These are phyloP conservation scores for Holocentrus rufus DNA, from an alignment of 2,797 vertebrate genomes.

Conservation along the genomic window DNA sequence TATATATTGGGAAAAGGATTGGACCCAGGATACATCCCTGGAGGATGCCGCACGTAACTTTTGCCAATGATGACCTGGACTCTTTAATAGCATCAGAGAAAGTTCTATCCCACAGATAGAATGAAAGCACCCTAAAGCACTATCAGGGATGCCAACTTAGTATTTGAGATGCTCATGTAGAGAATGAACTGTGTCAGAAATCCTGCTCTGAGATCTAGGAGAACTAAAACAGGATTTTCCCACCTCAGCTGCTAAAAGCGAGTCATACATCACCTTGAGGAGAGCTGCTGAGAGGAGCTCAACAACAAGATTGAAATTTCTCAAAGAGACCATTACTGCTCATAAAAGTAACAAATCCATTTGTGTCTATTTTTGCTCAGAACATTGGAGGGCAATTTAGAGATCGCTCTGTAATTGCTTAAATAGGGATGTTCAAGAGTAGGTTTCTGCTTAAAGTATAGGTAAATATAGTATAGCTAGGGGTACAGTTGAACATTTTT, in stretches of 20 bases:
- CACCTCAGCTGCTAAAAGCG: constrained; percentile 60
- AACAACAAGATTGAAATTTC: constrained; percentile 40
- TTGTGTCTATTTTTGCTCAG: constrained; percentile 3
- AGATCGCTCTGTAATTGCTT: neutral
- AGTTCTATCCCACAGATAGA: constrained; percentile 44
- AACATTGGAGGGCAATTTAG: neutral
- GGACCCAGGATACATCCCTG: constrained; percentile 22
- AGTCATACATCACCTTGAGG: constrained; percentile 58
- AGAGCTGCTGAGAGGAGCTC: constrained; percentile 38
- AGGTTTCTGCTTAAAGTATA: neutral
- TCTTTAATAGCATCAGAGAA: constrained; percentile 50
- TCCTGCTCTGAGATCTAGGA: constrained; percentile 49
- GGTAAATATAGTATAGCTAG: no score
- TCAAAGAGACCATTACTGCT: constrained; percentile 35
- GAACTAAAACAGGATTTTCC: constrained; percentile 67
- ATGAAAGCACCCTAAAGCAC: constrained; percentile 57
- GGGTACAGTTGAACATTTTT: no score
- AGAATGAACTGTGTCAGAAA: constrained; percentile 62
- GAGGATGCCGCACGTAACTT: constrained; percentile 11
- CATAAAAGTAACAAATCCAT: constrained; percentile 43
- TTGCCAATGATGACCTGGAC: constrained; percentile 41
- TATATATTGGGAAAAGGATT: constrained; percentile 36
- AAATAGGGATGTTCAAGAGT: neutral
- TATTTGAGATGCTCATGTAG: constrained; percentile 43
- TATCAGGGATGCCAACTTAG: constrained; percentile 49